phyloP scores from a whole-genome alignment of 2,113 vertebrate genomes.

The Bos indicus region DNA sequence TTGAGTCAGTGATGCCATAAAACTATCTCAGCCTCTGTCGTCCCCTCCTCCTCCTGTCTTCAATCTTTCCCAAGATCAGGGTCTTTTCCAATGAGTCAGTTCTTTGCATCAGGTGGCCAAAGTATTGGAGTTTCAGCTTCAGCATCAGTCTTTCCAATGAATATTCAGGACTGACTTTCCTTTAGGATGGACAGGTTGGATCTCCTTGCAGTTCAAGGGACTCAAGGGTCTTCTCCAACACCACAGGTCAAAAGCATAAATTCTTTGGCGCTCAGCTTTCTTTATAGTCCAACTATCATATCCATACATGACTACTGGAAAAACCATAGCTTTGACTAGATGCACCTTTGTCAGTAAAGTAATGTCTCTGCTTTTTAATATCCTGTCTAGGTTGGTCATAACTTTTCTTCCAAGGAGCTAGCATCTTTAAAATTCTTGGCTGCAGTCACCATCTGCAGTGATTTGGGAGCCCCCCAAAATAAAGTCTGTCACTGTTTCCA shows the following conservation, averaged over 20 bases:
- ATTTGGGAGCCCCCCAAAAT: background rate
- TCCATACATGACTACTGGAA: background rate
- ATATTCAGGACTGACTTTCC: background rate
- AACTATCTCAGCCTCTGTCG: background rate
- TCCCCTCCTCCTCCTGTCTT: background rate
- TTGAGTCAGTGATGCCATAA: background rate
- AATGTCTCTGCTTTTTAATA: background rate
- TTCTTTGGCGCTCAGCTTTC: background rate
- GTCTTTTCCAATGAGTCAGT: background rate
- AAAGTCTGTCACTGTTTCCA: background rate
- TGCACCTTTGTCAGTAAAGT: background rate
- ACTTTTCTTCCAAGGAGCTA: background rate
- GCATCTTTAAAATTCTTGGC: background rate
- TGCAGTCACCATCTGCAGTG: background rate
- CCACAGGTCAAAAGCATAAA: background rate
- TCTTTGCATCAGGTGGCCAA: background rate
- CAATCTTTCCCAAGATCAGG: background rate
- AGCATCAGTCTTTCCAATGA: background rate
- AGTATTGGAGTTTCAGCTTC: background rate
- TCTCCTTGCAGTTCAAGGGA: background rate
- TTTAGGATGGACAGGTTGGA: background rate
- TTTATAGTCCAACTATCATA: background rate
- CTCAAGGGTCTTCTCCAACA: background rate
- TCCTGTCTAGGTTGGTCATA: background rate
- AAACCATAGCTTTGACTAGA: background rate